phyloP scores from a whole-genome alignment of 2,888 invertebrate species.

The Platycheirus rosarum region DNA sequence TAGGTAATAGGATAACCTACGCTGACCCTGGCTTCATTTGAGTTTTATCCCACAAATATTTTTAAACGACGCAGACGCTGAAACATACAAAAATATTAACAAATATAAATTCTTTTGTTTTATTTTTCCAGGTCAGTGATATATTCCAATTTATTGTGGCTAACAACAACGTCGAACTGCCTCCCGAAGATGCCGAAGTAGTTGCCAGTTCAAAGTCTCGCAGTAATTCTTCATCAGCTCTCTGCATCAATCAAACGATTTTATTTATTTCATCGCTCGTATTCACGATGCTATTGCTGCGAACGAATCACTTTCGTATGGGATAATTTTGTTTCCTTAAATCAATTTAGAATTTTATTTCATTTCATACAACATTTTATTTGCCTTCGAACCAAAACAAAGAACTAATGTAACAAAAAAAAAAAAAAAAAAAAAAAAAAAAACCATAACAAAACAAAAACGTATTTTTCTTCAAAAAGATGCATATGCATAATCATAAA shows the following conservation, averaged over 20 bases:
- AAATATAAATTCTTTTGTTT: background rate
- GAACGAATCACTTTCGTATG: slow-evolving; percentile 73
- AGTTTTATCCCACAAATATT: too few species aligned
- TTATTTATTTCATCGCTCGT: slow-evolving; percentile 49
- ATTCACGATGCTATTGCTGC: slow-evolving; percentile 72
- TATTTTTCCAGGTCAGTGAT: slow-evolving; percentile 85
- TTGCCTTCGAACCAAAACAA: slow-evolving; percentile 47
- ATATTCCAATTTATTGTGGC: slow-evolving; percentile 87
- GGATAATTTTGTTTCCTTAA: slow-evolving; percentile 75
- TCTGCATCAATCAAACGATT: slow-evolving; percentile 50
- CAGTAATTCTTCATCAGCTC: slow-evolving; percentile 78
- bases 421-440: slow-evolving; percentile 32
- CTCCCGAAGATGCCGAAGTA: slow-evolving; percentile 82
- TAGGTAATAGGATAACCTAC: too few species aligned
- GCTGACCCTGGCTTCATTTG: too few species aligned
- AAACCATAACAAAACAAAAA: too few species aligned
- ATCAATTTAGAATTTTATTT: slow-evolving; percentile 12
- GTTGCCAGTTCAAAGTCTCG: slow-evolving; percentile 83
- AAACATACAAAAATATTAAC: slow-evolving; percentile 1
- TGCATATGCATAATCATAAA: slow-evolving; percentile 49
- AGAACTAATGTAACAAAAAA: slow-evolving; percentile 38
- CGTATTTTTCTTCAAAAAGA: slow-evolving; percentile 42
- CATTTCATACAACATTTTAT: slow-evolving; percentile 31
- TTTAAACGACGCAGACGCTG: too few species aligned
- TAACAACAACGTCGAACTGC: slow-evolving; percentile 80